phyloP scores from a whole-genome alignment of 2,888 invertebrate species.

The Limnephilus rhombicus region DNA sequence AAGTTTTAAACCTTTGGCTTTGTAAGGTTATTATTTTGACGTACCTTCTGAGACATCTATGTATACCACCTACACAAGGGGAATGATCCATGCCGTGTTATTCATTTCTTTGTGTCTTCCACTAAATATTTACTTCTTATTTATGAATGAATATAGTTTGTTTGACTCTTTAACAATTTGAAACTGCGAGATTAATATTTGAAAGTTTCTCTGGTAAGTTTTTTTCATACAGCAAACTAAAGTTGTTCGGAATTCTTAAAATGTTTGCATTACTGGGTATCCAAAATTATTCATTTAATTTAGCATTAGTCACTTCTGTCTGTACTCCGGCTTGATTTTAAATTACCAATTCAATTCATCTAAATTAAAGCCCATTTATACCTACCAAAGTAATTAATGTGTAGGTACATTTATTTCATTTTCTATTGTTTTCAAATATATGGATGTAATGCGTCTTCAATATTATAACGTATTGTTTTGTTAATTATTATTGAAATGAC shows the following conservation, averaged over 20 bases:
- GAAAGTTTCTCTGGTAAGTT: background rate
- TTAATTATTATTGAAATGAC: background rate
- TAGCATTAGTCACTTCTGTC: background rate
- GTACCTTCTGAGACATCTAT: constrained; percentile 67
- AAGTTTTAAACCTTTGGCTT: constrained; percentile 73
- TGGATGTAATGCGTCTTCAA: background rate
- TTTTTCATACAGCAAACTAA: background rate
- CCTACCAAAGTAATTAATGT: background rate
- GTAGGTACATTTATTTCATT: too few species aligned
- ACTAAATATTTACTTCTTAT: background rate
- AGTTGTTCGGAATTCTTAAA: background rate
- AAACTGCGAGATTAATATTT: background rate
- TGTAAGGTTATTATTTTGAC: constrained; percentile 77
- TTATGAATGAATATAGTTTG: background rate
- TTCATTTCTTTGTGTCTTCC: constrained; percentile 39
- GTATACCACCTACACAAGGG: constrained; percentile 41
- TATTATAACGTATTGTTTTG: background rate
- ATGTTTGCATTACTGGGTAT: background rate
- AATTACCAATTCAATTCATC: background rate
- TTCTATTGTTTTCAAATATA: background rate
- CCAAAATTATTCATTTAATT: background rate
- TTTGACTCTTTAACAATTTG: background rate
- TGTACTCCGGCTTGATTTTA: background rate
- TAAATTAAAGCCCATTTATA: background rate
- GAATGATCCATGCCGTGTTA: constrained; percentile 43